Evolutionary conservation across 1,140 invertebrate genomes (phyloP), one percentile per base, ranked within the genome.

Genomic region (Sminthurides bifidus): DNA sequence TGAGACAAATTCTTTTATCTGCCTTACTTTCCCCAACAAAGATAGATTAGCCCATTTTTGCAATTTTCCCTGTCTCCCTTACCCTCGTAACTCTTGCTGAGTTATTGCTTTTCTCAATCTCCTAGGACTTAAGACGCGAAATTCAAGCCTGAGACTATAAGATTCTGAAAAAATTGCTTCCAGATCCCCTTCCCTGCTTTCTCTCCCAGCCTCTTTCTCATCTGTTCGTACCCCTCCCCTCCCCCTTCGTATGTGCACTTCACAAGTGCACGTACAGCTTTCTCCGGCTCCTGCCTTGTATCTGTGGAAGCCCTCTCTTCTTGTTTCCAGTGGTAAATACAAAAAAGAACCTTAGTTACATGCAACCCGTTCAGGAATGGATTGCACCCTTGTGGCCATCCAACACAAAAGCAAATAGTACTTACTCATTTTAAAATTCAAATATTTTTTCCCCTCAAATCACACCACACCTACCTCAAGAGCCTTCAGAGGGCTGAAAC

Each of bases 1-100:
- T 59, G 65, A 66, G 65, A 66, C 65, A 66, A 66, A 66, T 66
- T 66, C 65, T 66, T 66, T 66, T 66, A 66, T 66, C 65, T 66
- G 65, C 65, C 61, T 65, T 66, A 65, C 64, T 65, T 66, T 66
- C 65, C 65, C 58, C 65, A 65, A 66, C 64, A 66, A 66, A 66
- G 65, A 66, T 66, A 66, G 65, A 66, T 66, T 66, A 66, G 64
- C 65, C 65, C 65, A 66, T 66, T 66, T 63, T 66, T 66, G 65
- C 65, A 66, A 66, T 64, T 66, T 66, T 65, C 63, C 61, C 64
- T 66, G 65, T 66, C 65, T 63, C 55, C 57, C 55, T 53, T 61
- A 56, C 59, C 58, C 53, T 65, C 58, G 63, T 66, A 65, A 66
- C 52, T 66, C 64, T 65, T 56, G 26, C 53, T 64, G 65, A 65